These are phyloP conservation scores for Cerastis leucographa DNA, from an alignment of 2,888 invertebrate species.

Conservation along the genomic window DNA sequence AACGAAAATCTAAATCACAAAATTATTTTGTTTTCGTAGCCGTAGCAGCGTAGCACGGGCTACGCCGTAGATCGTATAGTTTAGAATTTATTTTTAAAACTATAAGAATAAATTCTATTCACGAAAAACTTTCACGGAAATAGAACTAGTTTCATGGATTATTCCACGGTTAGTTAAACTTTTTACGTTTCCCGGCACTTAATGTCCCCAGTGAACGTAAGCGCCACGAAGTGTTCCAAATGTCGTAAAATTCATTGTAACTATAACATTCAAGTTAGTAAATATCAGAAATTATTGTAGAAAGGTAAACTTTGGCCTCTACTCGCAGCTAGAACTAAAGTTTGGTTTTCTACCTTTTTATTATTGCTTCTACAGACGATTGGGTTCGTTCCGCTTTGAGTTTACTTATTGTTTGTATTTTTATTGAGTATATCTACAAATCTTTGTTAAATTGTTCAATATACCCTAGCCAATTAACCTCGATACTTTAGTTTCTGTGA, in stretches of 20 bases:
- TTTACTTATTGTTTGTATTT: constrained; percentile 17
- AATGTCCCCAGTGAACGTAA: constrained; percentile 34
- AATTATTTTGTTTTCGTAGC: constrained; percentile 13
- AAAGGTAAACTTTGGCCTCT: constrained; percentile 34
- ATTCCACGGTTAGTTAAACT: constrained; percentile 56
- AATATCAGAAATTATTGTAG: constrained; percentile 40
- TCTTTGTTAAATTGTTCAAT: not conserved
- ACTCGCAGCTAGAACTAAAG: constrained; percentile 1
- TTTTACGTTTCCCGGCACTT: constrained; percentile 42
- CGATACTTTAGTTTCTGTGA: constrained; percentile 37
- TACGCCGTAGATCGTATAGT: constrained; percentile 40
- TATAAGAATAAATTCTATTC: constrained; percentile 25
- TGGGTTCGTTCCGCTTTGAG: constrained; percentile 13
- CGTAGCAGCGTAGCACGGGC: constrained; percentile 20
- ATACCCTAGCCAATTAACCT: constrained; percentile 1
- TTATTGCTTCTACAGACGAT: constrained; percentile 13
- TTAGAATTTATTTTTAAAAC: constrained; percentile 39
- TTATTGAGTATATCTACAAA: not conserved
- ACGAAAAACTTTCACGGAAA: constrained; percentile 36
- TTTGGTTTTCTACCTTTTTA: constrained; percentile 33
- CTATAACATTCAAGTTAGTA: constrained; percentile 39
- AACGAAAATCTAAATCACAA: not conserved
- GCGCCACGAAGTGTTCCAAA: constrained; percentile 36
- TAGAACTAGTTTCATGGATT: constrained; percentile 47
- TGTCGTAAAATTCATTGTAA: constrained; percentile 38